A percentile compares a stretch with the other conserved stretches of the same genome.
Conservation (phyloP, 1,140 invertebrate genomes). For the Rhopalosiphum padi region DNA sequence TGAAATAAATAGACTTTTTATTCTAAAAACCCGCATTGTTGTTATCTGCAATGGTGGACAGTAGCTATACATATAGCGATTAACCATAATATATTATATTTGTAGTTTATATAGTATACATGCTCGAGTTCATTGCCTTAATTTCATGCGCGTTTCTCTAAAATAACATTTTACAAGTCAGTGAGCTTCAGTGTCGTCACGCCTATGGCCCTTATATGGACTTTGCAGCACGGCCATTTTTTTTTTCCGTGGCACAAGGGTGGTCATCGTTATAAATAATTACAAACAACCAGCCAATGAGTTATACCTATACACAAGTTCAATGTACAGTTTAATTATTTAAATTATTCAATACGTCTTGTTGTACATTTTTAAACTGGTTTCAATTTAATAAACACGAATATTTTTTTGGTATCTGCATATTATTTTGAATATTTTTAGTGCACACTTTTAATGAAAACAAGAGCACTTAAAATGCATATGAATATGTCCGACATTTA, state of each 20-base stretch:
- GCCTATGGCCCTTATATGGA: background rate
- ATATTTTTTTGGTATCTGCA: background rate
- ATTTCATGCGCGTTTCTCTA: background rate
- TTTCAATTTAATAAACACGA: background rate
- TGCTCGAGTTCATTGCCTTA: background rate
- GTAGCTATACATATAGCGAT: background rate
- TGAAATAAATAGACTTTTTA: background rate
- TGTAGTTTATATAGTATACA: background rate
- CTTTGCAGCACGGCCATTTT: background rate
- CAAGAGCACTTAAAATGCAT: too few relatives aligned
- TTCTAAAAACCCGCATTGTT: background rate
- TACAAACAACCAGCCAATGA: background rate
- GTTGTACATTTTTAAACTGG: background rate
- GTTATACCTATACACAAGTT: background rate
- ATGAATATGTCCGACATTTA: too few relatives aligned
- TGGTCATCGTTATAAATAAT: background rate
- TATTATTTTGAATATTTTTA: background rate
- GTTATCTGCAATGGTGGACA: background rate
- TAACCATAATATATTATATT: background rate
- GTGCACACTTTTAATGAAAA: background rate
- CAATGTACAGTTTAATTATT: slow-evolving; percentile 6
- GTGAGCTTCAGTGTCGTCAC: background rate
- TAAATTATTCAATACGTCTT: background rate
- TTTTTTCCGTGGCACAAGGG: background rate
- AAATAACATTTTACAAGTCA: background rate